phyloP scores from a whole-genome alignment of 2,797 vertebrate genomes.

The Allobates femoralis region DNA sequence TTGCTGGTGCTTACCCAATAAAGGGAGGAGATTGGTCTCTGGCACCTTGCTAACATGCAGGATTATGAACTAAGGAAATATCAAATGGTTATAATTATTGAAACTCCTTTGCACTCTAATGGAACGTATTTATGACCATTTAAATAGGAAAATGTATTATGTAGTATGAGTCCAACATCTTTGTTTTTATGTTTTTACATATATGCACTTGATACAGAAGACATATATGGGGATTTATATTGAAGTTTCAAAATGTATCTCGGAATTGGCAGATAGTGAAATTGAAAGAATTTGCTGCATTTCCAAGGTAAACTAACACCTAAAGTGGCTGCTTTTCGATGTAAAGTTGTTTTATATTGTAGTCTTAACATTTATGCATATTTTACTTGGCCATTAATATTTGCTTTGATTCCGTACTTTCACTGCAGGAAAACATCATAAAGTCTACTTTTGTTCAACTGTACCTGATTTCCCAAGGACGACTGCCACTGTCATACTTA shows the following conservation, averaged over 20 bases:
- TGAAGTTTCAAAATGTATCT: conserved; percentile 84
- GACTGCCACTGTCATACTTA: conserved; percentile 83
- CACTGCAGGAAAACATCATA: conserved; percentile 82
- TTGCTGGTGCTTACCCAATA: too few relatives aligned
- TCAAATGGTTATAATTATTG: background rate
- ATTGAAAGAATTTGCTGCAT: conserved; percentile 78
- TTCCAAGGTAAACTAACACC: conserved; percentile 80
- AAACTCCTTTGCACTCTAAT: background rate
- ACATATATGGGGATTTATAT: conserved; percentile 82
- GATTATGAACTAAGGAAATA: background rate
- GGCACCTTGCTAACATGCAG: background rate
- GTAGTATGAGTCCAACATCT: background rate
- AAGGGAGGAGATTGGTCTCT: too few relatives aligned
- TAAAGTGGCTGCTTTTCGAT: background rate
- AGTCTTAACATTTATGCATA: background rate
- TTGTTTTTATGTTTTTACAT: conserved; percentile 13
- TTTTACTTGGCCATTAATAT: background rate
- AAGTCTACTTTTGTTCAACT: conserved; percentile 83
- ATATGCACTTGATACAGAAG: conserved; percentile 42
- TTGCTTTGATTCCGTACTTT: conserved; percentile 12
- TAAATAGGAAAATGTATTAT: background rate
- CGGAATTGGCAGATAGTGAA: conserved; percentile 87
- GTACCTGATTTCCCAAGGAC: conserved; percentile 86
- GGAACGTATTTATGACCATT: too few relatives aligned
- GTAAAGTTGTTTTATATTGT: background rate